Base-by-base conservation (phyloP, 2,888 invertebrate genomes). In the Cactoblastis cactorum region DNA sequence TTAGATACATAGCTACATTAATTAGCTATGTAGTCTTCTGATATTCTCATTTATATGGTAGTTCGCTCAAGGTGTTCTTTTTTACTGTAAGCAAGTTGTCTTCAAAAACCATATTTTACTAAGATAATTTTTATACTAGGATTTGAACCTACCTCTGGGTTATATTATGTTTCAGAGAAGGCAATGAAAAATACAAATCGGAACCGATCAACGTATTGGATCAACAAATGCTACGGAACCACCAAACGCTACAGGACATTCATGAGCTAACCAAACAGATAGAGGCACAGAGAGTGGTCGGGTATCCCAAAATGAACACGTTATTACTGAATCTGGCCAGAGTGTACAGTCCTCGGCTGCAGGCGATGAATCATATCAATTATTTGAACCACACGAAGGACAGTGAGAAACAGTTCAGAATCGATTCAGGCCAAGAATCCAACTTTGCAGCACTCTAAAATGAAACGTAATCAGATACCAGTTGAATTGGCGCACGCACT, bases 271-370 rank as follows among this genome's bases (percentile, higher is more conserved):
- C 34, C 8, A 46, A 46, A 17, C 33, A 46, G 18, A 34, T 34
- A n/a, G 34, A 34, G 11, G 35, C 45, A 15, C 43, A 24, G 24
- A 50, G 50, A 15, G 18, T 45, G 1, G 22, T 28, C 6, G 17
- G 12, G 15, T 35, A 45, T 35, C 50, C 37, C 2, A 45, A 45
- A 24, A 37, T 35, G 37, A 50, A 50, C 9, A 50, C 24, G 11
- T 22, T 24, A 6, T 28, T 24, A 9, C n/a, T 43, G 24, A 45
- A 46, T 19, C 19, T 46, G 12, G 45, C 45, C 18, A 46, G 45
- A 19, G 34, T 43, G 3, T 43, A 43, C 28, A 43, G 15, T 5
- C 8, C 28, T 2, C 28, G 28, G 3, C 0, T n/a, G 1, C 43
- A 24, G 11, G 0, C n/a, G 4, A 9, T 17, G 4, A 43, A 32